Conservation (phyloP, 2,888 invertebrate genomes). For the Acrobasis repandana region DNA sequence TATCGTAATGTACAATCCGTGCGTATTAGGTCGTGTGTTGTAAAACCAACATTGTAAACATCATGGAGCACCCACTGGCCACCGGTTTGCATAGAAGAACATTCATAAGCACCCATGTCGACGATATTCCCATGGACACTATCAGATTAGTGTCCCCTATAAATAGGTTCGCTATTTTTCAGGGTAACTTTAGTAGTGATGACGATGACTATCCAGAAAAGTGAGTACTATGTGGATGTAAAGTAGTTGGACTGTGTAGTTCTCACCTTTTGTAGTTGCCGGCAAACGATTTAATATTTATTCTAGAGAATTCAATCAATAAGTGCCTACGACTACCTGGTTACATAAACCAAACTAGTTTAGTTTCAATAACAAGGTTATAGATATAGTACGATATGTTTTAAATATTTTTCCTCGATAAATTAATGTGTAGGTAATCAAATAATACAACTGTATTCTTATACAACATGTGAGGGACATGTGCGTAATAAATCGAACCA, state of each 20-base stretch:
- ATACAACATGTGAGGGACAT: too few relatives aligned
- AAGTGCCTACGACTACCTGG: background rate
- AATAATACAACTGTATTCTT: too few relatives aligned
- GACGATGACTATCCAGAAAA: conserved; percentile 59
- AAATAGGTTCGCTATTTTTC: conserved; percentile 66
- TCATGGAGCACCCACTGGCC: conserved; percentile 53
- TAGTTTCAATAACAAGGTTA: background rate
- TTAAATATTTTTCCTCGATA: too few relatives aligned
- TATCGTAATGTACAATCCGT: conserved; percentile 37
- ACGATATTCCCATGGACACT: conserved; percentile 65
- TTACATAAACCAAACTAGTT: background rate
- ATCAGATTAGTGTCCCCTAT: conserved; percentile 69
- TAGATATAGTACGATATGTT: background rate
- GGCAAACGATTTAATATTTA: background rate
- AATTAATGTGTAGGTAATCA: too few relatives aligned
- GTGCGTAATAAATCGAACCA: too few relatives aligned
- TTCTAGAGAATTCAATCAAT: background rate
- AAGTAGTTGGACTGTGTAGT: conserved; percentile 3
- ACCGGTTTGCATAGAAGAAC: conserved; percentile 61
- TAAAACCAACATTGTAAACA: conserved; percentile 31
- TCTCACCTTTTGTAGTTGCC: background rate
- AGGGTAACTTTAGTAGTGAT: conserved; percentile 58
- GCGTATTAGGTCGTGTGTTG: conserved; percentile 27
- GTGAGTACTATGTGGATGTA: conserved; percentile 50
- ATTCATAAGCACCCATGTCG: conserved; percentile 63